A percentile compares a stretch with the other conserved stretches of the same genome.
These are phyloP conservation scores for Tragelaphus scriptus DNA, from an alignment of 2,113 vertebrate genomes.

Conservation along the genomic window DNA sequence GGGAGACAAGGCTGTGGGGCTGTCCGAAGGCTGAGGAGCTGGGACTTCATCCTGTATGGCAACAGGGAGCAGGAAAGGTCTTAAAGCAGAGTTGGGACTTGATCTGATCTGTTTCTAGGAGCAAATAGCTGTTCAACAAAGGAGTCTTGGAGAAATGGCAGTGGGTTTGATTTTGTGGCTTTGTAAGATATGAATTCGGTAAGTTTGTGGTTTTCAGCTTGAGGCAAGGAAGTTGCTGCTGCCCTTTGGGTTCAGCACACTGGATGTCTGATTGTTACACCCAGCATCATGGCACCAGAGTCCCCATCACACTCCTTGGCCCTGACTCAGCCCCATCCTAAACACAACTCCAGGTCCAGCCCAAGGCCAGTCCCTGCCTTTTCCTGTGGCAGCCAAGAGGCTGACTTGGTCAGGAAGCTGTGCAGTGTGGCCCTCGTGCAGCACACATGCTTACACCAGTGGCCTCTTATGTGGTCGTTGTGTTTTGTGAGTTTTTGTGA, in stretches of 20 bases:
- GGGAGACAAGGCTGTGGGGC: not conserved
- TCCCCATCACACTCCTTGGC: not conserved
- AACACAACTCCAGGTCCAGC: not conserved
- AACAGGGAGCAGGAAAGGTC: not conserved
- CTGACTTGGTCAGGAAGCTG: not conserved
- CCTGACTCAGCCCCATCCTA: not conserved
- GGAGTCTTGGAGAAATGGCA: not conserved
- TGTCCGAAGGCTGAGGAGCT: not conserved
- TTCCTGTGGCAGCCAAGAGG: not conserved
- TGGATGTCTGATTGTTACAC: not conserved
- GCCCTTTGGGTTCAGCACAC: not conserved
- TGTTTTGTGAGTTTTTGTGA: not conserved
- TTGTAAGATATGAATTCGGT: slow-evolving; percentile 2
- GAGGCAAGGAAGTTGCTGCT: not conserved
- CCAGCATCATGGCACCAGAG: not conserved
- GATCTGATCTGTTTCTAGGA: not conserved
- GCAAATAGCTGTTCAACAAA: not conserved
- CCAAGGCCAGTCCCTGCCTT: not conserved
- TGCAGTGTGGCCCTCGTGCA: not conserved
- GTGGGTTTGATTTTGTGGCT: not conserved
- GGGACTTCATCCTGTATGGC: not conserved
- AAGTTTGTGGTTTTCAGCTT: not conserved
- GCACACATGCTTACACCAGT: rapidly evolving
- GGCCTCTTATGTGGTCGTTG: not conserved
- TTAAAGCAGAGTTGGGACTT: not conserved